Evolutionary conservation across 92 coral and sea anemone genomes (phyloP), one percentile per base, ranked within the genome.

Genomic region (Actinernus sp.): DNA sequence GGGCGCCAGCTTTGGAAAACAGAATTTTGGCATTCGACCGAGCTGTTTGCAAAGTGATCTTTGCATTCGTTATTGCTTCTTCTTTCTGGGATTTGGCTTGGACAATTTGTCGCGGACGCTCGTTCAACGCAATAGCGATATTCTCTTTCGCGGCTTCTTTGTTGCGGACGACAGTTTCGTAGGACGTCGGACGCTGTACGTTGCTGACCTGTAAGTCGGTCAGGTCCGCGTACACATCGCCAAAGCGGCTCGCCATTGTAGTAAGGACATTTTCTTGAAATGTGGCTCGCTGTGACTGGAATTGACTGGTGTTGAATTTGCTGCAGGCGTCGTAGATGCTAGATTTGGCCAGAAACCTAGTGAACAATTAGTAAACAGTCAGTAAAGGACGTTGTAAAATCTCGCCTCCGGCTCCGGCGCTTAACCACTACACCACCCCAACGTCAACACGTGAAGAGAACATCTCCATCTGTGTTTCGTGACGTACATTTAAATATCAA

Each of bases 141-240:
- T 84, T 91, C 49, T 91, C 97, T 66, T 91, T 91, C 12, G 97
- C 97, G 20, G 87, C 75, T 50, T 91, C 93, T 65, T 91, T 91
- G 56, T 62, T 61, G 7, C 89, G 61, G 9, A 91, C 69, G 4
- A 88, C 97, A 40, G 71, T 58, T 48, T 91, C 97, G 58, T 91
- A 91, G 18, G 79, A 52, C 7, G 51, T 57, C 0, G 97, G 90
- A 28, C 93, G 79, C 17, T 38, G 58, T 24, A 88, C 84, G 40
- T 84, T 84, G 48, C 87, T 88, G 62, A 89, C 87, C 41, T 90
- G 97, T 5, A 86, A 65, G 76, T 90, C 97, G 0, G 97, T 90
- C 16, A 90, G 58, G 27, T 85, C 92, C 1, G 89, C 97, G 39
- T 68, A 58, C 25, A 90, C 79, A 2, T 59, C 70, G 23, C 56